Evolutionary conservation across 2,888 invertebrate species (phyloP).

Genomic region (Heliconius aoede): DNA sequence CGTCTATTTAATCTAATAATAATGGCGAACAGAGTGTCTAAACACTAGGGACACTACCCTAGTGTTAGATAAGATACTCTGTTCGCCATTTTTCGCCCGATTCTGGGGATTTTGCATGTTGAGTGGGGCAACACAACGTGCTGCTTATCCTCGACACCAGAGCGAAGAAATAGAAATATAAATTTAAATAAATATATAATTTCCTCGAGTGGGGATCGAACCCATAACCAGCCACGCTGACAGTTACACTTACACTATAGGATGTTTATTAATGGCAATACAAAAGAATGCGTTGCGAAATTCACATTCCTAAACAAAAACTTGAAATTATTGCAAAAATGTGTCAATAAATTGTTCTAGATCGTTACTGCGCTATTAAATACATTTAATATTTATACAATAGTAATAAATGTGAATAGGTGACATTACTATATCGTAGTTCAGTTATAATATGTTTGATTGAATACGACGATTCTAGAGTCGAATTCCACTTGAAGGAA

Average conservation of each 20-base stretch:
- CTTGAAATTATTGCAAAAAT: constrained; percentile 14
- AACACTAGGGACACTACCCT: no score
- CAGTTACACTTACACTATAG: neutral
- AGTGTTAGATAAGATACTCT: no score
- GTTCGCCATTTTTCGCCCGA: no score
- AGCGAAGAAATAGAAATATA: no score
- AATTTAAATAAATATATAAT: no score
- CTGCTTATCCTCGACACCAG: no score
- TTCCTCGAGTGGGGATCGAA: no score
- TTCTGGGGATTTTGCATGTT: no score
- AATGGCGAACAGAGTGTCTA: no score
- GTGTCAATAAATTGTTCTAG: constrained; percentile 13
- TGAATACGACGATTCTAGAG: neutral
- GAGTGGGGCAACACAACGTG: no score
- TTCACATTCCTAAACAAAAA: constrained; percentile 12
- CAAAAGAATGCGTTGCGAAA: constrained; percentile 12
- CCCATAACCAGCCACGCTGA: no score
- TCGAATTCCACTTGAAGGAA: neutral
- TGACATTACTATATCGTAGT: neutral
- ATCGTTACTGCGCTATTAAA: neutral
- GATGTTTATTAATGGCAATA: neutral
- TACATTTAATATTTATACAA: neutral
- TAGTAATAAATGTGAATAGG: neutral
- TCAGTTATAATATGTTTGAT: neutral
- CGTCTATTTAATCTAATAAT: no score